phyloP scores from a whole-genome alignment of 2,888 invertebrate species.

The Bembecia ichneumoniformis region DNA sequence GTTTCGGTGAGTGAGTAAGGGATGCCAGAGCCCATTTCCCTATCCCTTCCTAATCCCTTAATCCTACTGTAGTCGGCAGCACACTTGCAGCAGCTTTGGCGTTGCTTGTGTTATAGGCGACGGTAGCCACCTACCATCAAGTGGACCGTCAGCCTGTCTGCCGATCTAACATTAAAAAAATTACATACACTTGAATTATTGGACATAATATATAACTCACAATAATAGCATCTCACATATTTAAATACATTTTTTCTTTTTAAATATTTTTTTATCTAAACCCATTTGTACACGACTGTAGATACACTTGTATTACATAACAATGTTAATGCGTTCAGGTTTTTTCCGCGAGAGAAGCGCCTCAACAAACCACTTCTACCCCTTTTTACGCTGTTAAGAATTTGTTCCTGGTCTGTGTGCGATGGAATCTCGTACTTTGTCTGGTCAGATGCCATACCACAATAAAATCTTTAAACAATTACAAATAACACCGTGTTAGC shows the following conservation, averaged over 20 bases:
- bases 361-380: slow-evolving; percentile 25
- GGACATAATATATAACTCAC: too few species aligned
- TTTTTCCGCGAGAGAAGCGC: slow-evolving; percentile 34
- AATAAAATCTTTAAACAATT: slow-evolving; percentile 58
- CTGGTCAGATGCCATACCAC: slow-evolving; percentile 49
- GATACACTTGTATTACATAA: slow-evolving; percentile 13
- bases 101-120: too few species aligned
- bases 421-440: slow-evolving; percentile 37
- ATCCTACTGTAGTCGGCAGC: too few species aligned
- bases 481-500: slow-evolving; percentile 20
- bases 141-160: too few species aligned
- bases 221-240: too few species aligned
- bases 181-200: background rate
- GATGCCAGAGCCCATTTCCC: too few species aligned
- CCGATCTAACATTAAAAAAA: too few species aligned
- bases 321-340: slow-evolving; percentile 36
- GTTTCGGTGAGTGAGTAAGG: too few species aligned
- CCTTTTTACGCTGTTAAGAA: slow-evolving; percentile 49
- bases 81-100: too few species aligned
- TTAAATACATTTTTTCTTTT: too few species aligned
- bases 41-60: too few species aligned
- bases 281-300: slow-evolving; percentile 32
- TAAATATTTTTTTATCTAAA: slow-evolving; percentile 8
- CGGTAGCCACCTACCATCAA: too few species aligned
- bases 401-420: slow-evolving; percentile 63